These are phyloP conservation scores for Lasioglossum vierecki DNA, from an alignment of 2,888 invertebrate species.

Conservation along the genomic window DNA sequence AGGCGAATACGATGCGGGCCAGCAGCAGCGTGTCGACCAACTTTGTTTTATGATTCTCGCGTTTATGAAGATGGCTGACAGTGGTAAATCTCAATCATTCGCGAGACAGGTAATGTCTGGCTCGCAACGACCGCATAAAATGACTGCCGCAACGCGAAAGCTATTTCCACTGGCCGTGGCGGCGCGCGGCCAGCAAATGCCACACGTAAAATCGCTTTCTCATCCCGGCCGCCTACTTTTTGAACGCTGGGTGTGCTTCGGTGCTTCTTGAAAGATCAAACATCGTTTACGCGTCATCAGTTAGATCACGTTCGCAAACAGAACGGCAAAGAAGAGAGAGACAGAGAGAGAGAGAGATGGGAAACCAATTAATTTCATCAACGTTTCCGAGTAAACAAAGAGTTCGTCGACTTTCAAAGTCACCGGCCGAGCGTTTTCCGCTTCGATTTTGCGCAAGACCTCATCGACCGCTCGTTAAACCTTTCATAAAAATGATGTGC, in stretches of 20 bases:
- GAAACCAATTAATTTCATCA: background rate
- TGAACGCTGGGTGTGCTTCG: background rate
- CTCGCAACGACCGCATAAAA: conserved; percentile 11
- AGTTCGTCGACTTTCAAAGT: background rate
- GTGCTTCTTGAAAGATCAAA: background rate
- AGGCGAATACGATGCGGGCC: background rate
- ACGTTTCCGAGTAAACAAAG: background rate
- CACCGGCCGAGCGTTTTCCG: background rate
- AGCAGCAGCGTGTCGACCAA: background rate
- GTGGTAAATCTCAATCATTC: conserved; percentile 48
- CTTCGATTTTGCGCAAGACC: background rate
- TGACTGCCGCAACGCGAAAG: conserved; percentile 17
- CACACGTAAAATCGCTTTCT: background rate
- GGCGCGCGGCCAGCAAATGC: too few species aligned
- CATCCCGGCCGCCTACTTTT: background rate
- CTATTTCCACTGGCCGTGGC: conserved; percentile 8
- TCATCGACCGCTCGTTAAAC: background rate
- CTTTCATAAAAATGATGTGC: too few species aligned
- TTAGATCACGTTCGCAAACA: background rate
- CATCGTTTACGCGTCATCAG: background rate
- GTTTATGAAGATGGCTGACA: conserved; percentile 36
- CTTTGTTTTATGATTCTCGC: background rate
- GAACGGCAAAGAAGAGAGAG: background rate
- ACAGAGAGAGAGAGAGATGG: background rate
- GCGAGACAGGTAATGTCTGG: conserved; percentile 32